phyloP scores from a whole-genome alignment of 2,113 vertebrate species.

The Collichthys lucidus region DNA sequence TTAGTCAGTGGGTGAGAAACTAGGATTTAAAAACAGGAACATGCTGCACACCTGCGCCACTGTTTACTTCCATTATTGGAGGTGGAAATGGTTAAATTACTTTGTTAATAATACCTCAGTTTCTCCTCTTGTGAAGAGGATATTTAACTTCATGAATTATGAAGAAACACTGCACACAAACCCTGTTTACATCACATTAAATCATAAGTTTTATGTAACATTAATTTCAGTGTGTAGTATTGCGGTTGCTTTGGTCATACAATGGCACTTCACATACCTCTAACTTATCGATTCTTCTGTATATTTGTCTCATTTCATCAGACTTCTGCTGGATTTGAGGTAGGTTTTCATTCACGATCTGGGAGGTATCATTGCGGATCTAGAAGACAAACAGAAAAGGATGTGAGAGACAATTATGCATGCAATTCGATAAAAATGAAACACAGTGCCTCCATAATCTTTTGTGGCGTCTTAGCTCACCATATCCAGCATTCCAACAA shows the following conservation, averaged over 20 bases:
- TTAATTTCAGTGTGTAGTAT: neutral
- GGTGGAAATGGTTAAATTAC: neutral
- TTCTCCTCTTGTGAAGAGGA: neutral
- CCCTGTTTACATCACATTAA: neutral
- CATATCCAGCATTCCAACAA: slow-evolving; percentile 97
- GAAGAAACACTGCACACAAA: slow-evolving; percentile 24
- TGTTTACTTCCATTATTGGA: neutral
- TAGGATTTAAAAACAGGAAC: slow-evolving; percentile 4
- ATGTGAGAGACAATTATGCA: neutral
- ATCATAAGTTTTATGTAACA: neutral
- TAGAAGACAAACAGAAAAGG: slow-evolving; percentile 58
- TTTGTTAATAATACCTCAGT: neutral
- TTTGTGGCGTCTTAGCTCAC: slow-evolving; percentile 69
- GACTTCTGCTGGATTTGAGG: slow-evolving; percentile 92
- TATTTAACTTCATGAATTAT: neutral
- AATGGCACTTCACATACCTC: slow-evolving; percentile 83
- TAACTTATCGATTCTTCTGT: slow-evolving; percentile 91
- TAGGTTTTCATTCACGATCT: slow-evolving; percentile 94
- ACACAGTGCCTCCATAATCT: neutral
- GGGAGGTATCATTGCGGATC: slow-evolving; percentile 92
- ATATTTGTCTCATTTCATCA: slow-evolving; percentile 92
- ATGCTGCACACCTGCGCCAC: neutral
- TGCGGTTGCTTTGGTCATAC: neutral
- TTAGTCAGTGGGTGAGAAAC: neutral
- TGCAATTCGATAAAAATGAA: neutral